These are phyloP conservation scores for Watsonalla cultraria DNA, from an alignment of 2,888 invertebrate species.

Conservation along the genomic window DNA sequence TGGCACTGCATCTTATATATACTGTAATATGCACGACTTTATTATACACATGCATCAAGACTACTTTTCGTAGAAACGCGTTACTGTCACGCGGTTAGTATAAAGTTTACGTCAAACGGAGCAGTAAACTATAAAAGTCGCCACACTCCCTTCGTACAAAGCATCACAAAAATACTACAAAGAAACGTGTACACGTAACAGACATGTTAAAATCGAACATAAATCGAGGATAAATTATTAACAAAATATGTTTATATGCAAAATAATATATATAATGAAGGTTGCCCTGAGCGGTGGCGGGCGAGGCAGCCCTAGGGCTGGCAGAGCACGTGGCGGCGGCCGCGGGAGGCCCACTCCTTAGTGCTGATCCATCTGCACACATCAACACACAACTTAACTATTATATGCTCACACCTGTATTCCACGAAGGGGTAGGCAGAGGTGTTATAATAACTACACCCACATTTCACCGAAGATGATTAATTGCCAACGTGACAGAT, in stretches of 20 bases:
- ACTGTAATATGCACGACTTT: slow-evolving; percentile 4
- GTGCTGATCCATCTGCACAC: slow-evolving; percentile 70
- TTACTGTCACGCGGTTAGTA: slow-evolving; percentile 18
- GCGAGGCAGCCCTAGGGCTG: slow-evolving; percentile 5
- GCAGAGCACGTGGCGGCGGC: not conserved
- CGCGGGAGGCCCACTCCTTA: slow-evolving; percentile 36
- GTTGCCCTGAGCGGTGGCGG: slow-evolving; percentile 27
- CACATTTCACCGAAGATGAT: no score
- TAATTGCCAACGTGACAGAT: no score
- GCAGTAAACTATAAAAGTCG: slow-evolving; percentile 42
- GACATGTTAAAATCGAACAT: slow-evolving; percentile 59
- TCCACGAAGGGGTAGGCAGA: no score
- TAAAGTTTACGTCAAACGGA: slow-evolving; percentile 5
- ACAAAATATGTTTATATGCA: slow-evolving; percentile 72
- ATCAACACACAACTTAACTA: slow-evolving; percentile 4
- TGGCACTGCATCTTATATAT: slow-evolving; percentile 3
- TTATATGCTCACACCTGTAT: no score
- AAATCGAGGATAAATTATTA: slow-evolving; percentile 65
- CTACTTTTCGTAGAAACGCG: not conserved
- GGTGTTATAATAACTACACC: no score
- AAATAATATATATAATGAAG: slow-evolving; percentile 48
- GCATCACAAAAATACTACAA: slow-evolving; percentile 68
- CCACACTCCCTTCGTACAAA: slow-evolving; percentile 48
- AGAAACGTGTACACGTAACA: slow-evolving; percentile 55
- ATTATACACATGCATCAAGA: slow-evolving; percentile 3